Conservation (phyloP, 2,113 vertebrate genomes). For the Daubentonia madagascariensis region DNA sequence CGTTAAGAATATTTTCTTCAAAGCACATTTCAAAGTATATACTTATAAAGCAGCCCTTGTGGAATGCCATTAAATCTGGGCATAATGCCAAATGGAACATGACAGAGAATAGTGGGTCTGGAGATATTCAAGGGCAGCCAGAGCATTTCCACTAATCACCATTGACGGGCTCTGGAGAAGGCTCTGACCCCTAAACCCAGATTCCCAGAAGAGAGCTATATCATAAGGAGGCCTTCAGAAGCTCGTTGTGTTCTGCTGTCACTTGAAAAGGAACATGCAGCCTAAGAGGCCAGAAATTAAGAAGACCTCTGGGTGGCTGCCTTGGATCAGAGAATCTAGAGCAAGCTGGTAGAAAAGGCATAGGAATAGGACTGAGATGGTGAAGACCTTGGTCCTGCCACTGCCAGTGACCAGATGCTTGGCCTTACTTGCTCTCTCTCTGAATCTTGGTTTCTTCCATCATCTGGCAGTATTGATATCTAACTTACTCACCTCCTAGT, state of each 20-base stretch:
- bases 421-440: background rate
- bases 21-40: slow-evolving; percentile 19
- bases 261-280: background rate
- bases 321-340: background rate
- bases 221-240: background rate
- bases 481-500: background rate
- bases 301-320: background rate
- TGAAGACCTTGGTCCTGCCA: background rate
- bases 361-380: background rate
- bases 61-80: slow-evolving; percentile 19
- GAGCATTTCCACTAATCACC: background rate
- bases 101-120: background rate
- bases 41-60: background rate
- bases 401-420: background rate
- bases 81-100: slow-evolving; percentile 30
- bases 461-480: background rate
- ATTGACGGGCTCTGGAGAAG: background rate
- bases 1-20: background rate
- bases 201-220: background rate
- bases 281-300: background rate
- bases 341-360: background rate
- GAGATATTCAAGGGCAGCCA: background rate
- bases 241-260: background rate
- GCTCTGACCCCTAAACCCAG: background rate
- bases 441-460: background rate